Base-by-base conservation (phyloP, 2,113 vertebrate genomes). In the Urocitellus parryii region DNA sequence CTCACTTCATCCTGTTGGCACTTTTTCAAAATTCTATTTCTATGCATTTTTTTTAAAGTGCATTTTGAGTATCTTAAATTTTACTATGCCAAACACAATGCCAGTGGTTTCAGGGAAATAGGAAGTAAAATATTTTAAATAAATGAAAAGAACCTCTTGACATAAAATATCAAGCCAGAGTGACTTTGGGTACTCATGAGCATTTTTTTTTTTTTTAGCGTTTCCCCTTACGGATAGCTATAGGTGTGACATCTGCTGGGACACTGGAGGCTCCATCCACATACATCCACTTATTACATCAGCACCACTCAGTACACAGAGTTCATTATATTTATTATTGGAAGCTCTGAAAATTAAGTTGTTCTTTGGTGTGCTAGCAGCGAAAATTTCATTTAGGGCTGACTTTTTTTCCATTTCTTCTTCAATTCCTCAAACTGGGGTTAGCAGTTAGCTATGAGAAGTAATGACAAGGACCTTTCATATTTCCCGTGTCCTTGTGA, bases 231-330 rank as follows among this genome's bases (percentile, higher is more conserved):
- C 79, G 77, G 96, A 96, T 98, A 96, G 97, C 98, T 97, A 80
- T 76, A 96, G 96, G 97, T 97, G 84, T 96, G 97, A 97, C 98
- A 98, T 98, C 98, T 98, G 97, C 95, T 97, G 83, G 92, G 97
- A 83, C 91, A 63, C 95, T 95, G 42, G 39, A 5, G 86, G 25
- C 91, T 9, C 42, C 74, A 56, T 56, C 67, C 87, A 96, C 97
- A 95, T 96, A 84, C 74, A n/a, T 27, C 13, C 76, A 12, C 92
- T 86, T 8, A 45, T 39, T 95, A 37, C 81, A 48, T 77, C 68
- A 96, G 42, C 67, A 37, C 77, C 42, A 5, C 83, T 53, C 89
- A 51, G 72, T 42, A 90, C 83, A 88, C 25, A 1, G 63, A 74
- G 58, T 84, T 95, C 97, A 91, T 95, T 96, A 76, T 97, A 89